Evolutionary conservation across 2,797 vertebrate species (phyloP), one percentile per base, ranked within the genome.

Genomic region (Megaceryle alcyon): DNA sequence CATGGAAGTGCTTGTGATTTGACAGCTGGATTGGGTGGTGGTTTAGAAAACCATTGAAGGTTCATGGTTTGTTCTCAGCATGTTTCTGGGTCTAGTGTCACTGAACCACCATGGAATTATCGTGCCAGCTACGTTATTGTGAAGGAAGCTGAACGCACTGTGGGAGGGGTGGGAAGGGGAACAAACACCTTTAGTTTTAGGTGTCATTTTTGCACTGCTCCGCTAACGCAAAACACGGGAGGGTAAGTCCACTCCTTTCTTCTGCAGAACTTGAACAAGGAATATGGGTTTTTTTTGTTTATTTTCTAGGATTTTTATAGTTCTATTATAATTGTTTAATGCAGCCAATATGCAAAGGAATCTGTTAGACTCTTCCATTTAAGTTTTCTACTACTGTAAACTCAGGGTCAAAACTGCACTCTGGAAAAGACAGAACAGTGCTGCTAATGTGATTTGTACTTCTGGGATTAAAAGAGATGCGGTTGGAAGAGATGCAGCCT

Each of bases 311-410:
- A 75, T 96, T 96, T 96, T 96, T 96, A 93, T 96, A 96, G 91
- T 91, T 95, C 59, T 87, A 3, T 69, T 92, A 31, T 79, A 94
- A 88, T 84, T 87, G 88, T 86, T 92, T 86, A 86, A 89, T 68
- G 92, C 85, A 92, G 94, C 94, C 95, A 95, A 90, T 81, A 94
- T 92, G 87, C 92, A 96, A 95, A 94, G 75, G 43, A 88, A 92
- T 83, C 87, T 76, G 64, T 77, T 95, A 81, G 96, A 82, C 77
- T 90, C 83, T 92, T 93, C 93, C 91, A 84, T 76, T 93, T 81
- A 79, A 66, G 63, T 94, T 92, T 92, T 90, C 83, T 95, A 96
- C 90, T 90, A 85, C 96, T 95, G 94, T 96, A 95, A 94, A 94
- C 91, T 96, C 94, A 95, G 94, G 90, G 82, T 95, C 95, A 84